These are phyloP conservation scores for Lepidochrysops patricia DNA, from an alignment of 2,888 invertebrate species.

Conservation along the genomic window DNA sequence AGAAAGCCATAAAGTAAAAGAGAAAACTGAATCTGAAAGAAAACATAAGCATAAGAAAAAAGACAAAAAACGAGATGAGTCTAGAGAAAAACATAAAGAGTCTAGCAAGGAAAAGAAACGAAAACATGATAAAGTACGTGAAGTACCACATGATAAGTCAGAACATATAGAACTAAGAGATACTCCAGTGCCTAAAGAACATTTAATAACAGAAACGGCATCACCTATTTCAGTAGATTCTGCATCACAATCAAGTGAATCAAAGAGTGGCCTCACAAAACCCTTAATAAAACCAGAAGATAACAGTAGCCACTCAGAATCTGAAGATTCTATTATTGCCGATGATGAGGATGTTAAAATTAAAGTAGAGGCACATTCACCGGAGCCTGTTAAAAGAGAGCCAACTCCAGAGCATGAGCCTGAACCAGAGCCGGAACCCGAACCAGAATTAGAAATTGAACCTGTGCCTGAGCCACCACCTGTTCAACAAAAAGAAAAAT, in stretches of 20 bases:
- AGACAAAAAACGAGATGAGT: constrained; percentile 78
- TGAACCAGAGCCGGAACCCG: constrained; percentile 38
- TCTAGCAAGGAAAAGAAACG: constrained; percentile 66
- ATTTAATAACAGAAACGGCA: constrained; percentile 49
- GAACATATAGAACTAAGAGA: constrained; percentile 63
- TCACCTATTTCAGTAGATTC: constrained; percentile 69
- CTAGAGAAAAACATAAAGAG: constrained; percentile 77
- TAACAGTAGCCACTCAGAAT: constrained; percentile 62
- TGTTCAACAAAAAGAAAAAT: constrained; percentile 54
- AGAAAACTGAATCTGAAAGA: constrained; percentile 67
- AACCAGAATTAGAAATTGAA: constrained; percentile 44
- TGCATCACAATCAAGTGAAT: constrained; percentile 63
- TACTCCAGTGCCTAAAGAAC: constrained; percentile 56
- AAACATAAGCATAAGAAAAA: constrained; percentile 78
- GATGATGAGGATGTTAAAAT: constrained; percentile 60
- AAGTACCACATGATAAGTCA: constrained; percentile 61
- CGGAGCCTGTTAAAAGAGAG: constrained; percentile 40
- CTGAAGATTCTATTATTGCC: constrained; percentile 55
- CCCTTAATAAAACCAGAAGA: constrained; percentile 34
- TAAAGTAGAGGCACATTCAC: constrained; percentile 51
- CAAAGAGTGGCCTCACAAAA: constrained; percentile 54
- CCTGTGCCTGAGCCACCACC: constrained; percentile 45
- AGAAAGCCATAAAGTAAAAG: constrained; percentile 59
- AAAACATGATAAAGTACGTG: constrained; percentile 71
- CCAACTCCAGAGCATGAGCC: constrained; percentile 41